Conservation (phyloP, 2,888 invertebrate species). For the Tubulanus polymorphus region DNA sequence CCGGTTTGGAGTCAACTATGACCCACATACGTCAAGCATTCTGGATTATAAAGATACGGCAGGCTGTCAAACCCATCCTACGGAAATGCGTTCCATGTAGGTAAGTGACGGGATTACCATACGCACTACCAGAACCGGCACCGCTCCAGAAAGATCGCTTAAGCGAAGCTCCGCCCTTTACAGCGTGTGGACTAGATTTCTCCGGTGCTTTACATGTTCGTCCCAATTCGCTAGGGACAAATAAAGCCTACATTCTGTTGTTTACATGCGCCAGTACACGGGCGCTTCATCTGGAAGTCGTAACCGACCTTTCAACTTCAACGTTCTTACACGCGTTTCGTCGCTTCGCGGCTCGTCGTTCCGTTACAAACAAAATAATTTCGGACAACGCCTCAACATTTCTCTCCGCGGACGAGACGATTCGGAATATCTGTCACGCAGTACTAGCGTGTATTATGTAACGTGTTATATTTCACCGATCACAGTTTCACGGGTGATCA, state of each 20-base stretch:
- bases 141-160: too few species aligned
- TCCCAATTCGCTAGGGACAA: conserved; percentile 10
- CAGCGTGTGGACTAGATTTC: conserved; percentile 39
- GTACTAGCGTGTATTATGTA: too few species aligned
- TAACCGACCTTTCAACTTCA: conserved; percentile 31
- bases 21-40: neutral
- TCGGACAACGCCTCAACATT: conserved; percentile 53
- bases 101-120: too few species aligned
- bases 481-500: too few species aligned
- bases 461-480: too few species aligned
- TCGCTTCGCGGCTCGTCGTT: conserved; percentile 40
- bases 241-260: conserved; percentile 42
- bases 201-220: conserved; percentile 45
- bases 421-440: too few species aligned
- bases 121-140: too few species aligned
- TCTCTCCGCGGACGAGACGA: conserved; percentile 24
- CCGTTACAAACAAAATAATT: conserved; percentile 33
- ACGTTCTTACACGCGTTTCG: conserved; percentile 37
- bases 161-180: conserved; percentile 4
- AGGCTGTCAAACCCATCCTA: neutral
- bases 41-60: conserved; percentile 3
- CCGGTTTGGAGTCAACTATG: neutral
- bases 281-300: conserved; percentile 49
- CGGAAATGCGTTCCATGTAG: conserved; percentile 3
- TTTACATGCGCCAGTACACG: conserved; percentile 53